Conservation (phyloP, 2,113 vertebrate genomes). For the Tyrannus savana region DNA sequence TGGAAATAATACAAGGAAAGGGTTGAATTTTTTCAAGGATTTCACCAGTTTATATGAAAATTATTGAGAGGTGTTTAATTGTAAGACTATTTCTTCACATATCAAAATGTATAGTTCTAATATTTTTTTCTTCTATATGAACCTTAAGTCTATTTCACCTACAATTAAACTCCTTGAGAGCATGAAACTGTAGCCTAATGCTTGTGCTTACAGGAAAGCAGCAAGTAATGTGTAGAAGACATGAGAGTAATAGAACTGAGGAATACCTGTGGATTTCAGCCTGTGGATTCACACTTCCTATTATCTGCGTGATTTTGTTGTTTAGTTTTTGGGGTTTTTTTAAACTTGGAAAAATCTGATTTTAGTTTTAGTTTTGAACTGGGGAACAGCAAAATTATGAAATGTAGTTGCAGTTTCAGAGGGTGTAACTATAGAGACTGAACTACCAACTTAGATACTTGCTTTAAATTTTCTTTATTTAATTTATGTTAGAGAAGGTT, state of each 20-base stretch:
- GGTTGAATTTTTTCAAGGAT: not conserved
- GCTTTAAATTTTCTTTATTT: not conserved
- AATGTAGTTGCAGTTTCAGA: not conserved
- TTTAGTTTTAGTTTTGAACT: not conserved
- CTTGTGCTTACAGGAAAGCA: not conserved
- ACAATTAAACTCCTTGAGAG: not conserved
- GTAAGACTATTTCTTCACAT: not conserved
- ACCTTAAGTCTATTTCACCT: not conserved
- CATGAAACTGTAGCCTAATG: not conserved
- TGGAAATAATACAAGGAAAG: not conserved
- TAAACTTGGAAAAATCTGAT: not conserved
- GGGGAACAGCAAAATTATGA: not conserved
- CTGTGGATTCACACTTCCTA: not conserved
- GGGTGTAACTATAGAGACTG: not conserved
- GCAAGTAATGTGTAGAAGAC: not conserved
- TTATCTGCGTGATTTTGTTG: fast-evolving
- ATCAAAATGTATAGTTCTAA: not conserved
- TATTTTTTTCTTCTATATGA: not conserved
- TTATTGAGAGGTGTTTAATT: not conserved
- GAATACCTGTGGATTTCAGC: not conserved
- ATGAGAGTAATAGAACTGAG: not conserved
- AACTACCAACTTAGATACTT: not conserved
- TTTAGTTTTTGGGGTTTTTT: not conserved
- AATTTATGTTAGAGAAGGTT: not conserved
- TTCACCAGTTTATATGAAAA: not conserved